Evolutionary conservation across 2,888 invertebrate species (phyloP).

Genomic region (Drosophila nr. medialis): DNA sequence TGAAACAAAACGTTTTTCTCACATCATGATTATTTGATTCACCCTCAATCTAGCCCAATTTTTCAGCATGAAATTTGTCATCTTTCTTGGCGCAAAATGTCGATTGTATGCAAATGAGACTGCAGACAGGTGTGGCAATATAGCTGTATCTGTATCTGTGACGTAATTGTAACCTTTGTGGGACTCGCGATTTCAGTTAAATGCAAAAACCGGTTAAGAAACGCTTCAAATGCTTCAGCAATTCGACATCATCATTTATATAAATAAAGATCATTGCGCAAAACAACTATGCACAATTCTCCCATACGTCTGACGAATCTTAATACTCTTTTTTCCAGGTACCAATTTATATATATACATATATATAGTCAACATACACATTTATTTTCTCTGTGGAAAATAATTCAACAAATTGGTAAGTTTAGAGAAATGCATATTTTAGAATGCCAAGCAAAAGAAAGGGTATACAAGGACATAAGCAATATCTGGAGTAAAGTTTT

Average conservation of each 20-base stretch:
- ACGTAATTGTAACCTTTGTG: slow-evolving; percentile 40
- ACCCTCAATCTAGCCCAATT: slow-evolving; percentile 19
- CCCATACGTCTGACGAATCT: not conserved
- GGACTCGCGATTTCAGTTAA: slow-evolving; percentile 20
- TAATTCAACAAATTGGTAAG: not conserved
- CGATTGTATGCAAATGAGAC: slow-evolving; percentile 50
- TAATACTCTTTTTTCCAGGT: slow-evolving; percentile 16
- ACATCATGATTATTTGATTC: not conserved
- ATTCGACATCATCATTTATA: slow-evolving; percentile 52
- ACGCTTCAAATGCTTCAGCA: slow-evolving; percentile 35
- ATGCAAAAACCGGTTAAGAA: slow-evolving; percentile 51
- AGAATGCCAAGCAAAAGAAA: not conserved
- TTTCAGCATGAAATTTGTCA: slow-evolving; percentile 40
- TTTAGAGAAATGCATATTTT: not conserved
- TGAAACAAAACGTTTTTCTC: not conserved
- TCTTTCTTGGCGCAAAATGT: slow-evolving; percentile 5
- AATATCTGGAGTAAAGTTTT: not conserved
- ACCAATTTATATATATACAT: not conserved
- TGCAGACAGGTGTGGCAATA: slow-evolving; percentile 55
- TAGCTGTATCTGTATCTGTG: slow-evolving; percentile 37
- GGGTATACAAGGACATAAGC: not conserved
- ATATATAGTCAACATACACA: not conserved
- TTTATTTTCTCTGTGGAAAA: not conserved
- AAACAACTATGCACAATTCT: not conserved
- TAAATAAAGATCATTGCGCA: slow-evolving; percentile 48